Conservation (phyloP, 2,888 invertebrate genomes). For the Idaea biselata region DNA sequence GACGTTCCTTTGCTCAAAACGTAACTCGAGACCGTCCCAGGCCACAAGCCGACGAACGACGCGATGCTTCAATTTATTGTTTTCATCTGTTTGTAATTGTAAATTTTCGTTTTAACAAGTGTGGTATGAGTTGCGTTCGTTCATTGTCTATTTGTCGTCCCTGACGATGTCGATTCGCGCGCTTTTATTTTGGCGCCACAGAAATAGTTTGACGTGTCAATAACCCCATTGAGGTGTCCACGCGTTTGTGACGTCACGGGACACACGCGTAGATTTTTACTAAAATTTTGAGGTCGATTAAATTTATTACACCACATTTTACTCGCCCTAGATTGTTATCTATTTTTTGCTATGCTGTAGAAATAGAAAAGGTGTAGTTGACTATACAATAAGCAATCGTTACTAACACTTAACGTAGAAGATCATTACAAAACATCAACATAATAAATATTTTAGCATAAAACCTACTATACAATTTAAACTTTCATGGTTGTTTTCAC, state of each 20-base stretch:
- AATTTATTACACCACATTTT: slow-evolving; percentile 66
- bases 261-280: slow-evolving; percentile 57
- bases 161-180: slow-evolving; percentile 51
- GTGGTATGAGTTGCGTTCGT: slow-evolving; percentile 40
- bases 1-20: slow-evolving; percentile 80
- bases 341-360: slow-evolving; percentile 19
- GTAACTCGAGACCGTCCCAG: slow-evolving; percentile 78
- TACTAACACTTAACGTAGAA: neutral
- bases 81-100: slow-evolving; percentile 72
- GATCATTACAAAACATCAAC: neutral
- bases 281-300: slow-evolving; percentile 71
- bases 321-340: slow-evolving; percentile 55
- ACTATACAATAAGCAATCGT: neutral
- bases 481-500: too few species aligned
- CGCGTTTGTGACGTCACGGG: slow-evolving; percentile 68
- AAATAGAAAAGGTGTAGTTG: neutral
- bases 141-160: slow-evolving; percentile 34
- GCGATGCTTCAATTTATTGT: slow-evolving; percentile 70
- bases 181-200: slow-evolving; percentile 76
- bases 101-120: slow-evolving; percentile 39
- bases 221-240: slow-evolving; percentile 75
- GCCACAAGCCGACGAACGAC: slow-evolving; percentile 65
- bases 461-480: too few species aligned
- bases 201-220: slow-evolving; percentile 78
- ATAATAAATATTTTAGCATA: too few species aligned